Evolutionary conservation across 2,797 vertebrate species (phyloP).

Genomic region (Anguilla megastoma): DNA sequence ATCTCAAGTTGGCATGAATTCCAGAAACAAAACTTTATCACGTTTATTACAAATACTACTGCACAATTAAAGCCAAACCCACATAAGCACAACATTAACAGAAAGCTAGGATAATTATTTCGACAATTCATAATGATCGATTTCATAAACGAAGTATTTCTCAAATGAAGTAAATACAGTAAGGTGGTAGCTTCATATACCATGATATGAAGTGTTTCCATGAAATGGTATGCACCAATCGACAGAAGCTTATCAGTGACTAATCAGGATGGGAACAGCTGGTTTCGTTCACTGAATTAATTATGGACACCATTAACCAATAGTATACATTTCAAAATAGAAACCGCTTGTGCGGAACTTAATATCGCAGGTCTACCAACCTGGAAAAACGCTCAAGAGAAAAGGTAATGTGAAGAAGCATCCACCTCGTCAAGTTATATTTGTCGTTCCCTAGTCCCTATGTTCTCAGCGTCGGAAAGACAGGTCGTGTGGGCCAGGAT

Average conservation of each 20-base stretch:
- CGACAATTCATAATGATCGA: background rate
- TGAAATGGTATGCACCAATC: background rate
- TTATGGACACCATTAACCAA: slow-evolving; percentile 35
- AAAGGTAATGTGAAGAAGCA: background rate
- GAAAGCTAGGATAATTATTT: background rate
- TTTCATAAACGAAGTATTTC: background rate
- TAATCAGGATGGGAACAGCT: slow-evolving; percentile 18
- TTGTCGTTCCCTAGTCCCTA: slow-evolving; percentile 31
- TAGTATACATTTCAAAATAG: slow-evolving; percentile 23
- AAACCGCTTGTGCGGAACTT: slow-evolving; percentile 33
- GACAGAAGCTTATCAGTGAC: background rate
- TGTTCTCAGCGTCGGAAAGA: slow-evolving; percentile 50
- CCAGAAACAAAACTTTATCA: background rate
- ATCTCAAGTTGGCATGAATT: background rate
- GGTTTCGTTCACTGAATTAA: slow-evolving; percentile 30
- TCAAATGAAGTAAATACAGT: background rate
- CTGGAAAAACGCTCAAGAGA: background rate
- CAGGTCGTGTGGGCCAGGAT: slow-evolving; percentile 45
- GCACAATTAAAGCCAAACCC: background rate
- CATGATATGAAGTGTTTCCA: background rate
- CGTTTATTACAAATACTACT: background rate
- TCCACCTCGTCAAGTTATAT: background rate
- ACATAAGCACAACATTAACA: background rate
- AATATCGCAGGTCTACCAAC: slow-evolving; percentile 40
- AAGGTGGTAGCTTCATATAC: background rate